phyloP scores from a whole-genome alignment of 2,888 invertebrate species.

The Acronicta leporina region DNA sequence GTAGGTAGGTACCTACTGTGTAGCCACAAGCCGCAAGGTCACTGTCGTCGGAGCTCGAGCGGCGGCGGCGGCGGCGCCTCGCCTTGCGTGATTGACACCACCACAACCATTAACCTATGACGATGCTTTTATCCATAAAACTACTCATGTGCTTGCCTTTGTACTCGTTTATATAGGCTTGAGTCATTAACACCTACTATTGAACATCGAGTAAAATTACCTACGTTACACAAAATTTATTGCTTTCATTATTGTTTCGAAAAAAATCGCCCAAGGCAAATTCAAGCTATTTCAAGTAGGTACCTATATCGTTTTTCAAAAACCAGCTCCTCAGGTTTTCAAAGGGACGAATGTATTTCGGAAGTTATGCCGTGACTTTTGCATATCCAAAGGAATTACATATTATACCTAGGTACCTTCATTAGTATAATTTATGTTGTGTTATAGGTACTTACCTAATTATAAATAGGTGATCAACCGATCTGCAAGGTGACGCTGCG shows the following conservation, averaged over 20 bases:
- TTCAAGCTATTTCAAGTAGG: neutral
- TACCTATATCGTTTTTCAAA: neutral
- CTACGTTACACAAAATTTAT: slow-evolving; percentile 12
- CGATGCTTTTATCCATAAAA: slow-evolving; percentile 57
- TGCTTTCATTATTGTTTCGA: no score
- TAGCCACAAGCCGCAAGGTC: slow-evolving; percentile 69
- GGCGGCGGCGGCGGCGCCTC: slow-evolving; percentile 32
- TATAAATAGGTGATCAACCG: no score
- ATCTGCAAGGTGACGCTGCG: no score
- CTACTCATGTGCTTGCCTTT: slow-evolving; percentile 43
- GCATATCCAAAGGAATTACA: no score
- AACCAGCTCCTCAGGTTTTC: no score
- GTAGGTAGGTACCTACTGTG: no score
- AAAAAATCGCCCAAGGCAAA: slow-evolving; percentile 5
- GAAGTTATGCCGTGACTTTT: no score
- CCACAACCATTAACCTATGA: slow-evolving; percentile 60
- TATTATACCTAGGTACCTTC: no score
- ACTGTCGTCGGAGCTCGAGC: slow-evolving; percentile 65
- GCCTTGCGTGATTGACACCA: slow-evolving; percentile 69
- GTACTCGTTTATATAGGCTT: slow-evolving; percentile 28
- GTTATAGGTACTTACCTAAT: no score
- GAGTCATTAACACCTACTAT: slow-evolving; percentile 30
- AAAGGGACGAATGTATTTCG: no score
- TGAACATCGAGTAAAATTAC: slow-evolving; percentile 14
- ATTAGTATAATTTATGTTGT: no score